These are phyloP conservation scores for Periophthalmus modestus DNA, from an alignment of 2,113 vertebrate species.

Conservation along the genomic window DNA sequence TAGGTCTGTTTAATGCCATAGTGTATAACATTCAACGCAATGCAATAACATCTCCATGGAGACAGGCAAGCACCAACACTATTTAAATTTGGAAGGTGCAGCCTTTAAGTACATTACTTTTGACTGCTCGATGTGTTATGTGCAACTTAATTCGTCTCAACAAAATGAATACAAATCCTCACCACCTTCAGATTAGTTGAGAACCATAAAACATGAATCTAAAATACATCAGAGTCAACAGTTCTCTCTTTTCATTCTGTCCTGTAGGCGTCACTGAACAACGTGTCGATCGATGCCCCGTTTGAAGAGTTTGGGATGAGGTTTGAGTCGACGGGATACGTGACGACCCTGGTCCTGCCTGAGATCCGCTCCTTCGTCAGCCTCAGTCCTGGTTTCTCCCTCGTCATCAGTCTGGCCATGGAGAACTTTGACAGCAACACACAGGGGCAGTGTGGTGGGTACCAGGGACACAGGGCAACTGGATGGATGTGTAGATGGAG, in stretches of 20 bases:
- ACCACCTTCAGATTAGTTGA: neutral
- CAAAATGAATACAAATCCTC: too few species aligned
- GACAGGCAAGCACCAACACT: too few species aligned
- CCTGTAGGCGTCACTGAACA: conserved; percentile 59
- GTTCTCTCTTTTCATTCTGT: neutral
- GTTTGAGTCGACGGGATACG: conserved; percentile 58
- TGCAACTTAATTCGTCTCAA: too few species aligned
- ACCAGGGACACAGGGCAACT: neutral
- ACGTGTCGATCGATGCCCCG: conserved; percentile 49
- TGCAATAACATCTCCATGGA: too few species aligned
- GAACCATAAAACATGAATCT: neutral
- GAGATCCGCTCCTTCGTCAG: conserved; percentile 66
- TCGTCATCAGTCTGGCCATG: conserved; percentile 67
- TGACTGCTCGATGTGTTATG: too few species aligned
- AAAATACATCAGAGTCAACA: too few species aligned
- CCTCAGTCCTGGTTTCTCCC: conserved; percentile 30
- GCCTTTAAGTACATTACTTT: too few species aligned
- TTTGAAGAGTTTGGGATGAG: conserved; percentile 53
- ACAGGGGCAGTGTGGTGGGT: conserved; percentile 78
- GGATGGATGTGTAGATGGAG: too few species aligned
- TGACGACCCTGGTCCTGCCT: conserved; percentile 59
- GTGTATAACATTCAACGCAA: too few species aligned
- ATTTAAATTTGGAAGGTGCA: too few species aligned
- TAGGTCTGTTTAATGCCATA: too few species aligned
- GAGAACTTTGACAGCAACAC: conserved; percentile 72